phyloP scores from a whole-genome alignment of 2,113 vertebrate genomes.

The Peromyscus maniculatus region DNA sequence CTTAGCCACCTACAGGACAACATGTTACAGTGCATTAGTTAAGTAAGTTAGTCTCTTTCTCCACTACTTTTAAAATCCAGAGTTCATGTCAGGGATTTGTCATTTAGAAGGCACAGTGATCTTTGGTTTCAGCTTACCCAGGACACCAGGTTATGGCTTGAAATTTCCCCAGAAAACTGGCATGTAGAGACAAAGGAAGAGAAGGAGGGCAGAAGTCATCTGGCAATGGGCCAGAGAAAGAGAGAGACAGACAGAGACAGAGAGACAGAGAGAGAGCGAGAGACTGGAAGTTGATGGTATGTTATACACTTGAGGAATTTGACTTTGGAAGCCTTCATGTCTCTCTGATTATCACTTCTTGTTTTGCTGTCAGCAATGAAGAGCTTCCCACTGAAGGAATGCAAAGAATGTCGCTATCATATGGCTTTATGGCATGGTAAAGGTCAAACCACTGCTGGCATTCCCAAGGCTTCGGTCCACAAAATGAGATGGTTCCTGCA shows the following conservation, averaged over 20 bases:
- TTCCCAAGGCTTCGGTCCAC: not conserved
- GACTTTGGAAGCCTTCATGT: not conserved
- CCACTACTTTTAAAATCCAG: not conserved
- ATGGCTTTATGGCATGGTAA: not conserved
- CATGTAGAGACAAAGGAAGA: not conserved
- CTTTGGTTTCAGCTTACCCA: not conserved
- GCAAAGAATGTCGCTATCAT: not conserved
- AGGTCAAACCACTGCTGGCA: not conserved
- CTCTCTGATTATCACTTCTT: not conserved
- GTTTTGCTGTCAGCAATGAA: not conserved
- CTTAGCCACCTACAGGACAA: not conserved
- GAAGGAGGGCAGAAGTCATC: not conserved
- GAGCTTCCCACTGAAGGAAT: not conserved
- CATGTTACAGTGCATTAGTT: not conserved
- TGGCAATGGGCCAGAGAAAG: not conserved
- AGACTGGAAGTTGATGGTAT: not conserved
- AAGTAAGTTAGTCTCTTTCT: not conserved
- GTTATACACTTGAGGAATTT: constrained; percentile 1
- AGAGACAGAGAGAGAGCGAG: not conserved
- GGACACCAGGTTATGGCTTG: not conserved
- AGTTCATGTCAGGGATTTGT: not conserved
- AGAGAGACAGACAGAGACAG: not conserved
- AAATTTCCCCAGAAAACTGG: not conserved
- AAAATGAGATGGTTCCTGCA: not conserved
- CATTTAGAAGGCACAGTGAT: not conserved